Evolutionary conservation across 2,797 vertebrate genomes (phyloP), one percentile per base, ranked within the genome.

Genomic region (Sitta carolinensis): DNA sequence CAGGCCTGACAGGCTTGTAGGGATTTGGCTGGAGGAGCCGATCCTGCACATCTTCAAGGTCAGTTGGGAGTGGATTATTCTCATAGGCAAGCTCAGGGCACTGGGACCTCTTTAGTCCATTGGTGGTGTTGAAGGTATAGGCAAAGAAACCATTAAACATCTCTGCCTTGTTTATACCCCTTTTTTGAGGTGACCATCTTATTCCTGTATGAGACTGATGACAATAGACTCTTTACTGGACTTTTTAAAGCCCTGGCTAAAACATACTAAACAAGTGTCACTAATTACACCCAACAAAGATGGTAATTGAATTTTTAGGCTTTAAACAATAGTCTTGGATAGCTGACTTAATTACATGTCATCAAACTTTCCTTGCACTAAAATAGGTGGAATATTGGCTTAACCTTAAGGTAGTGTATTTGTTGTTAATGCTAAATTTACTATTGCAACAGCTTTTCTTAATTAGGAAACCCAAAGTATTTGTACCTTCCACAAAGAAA

Each of bases 221-320:
- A 7, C 11, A 72, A 9, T 1, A 73, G 16, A 55, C 57, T 43
- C 0, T 79, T 15, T 66, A 43, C 20, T 42, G 4, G 8, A 4
- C 6, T 73, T 91, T 62, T 48, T 43, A 69, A 88, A 87, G 45
- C 25, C 42, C 18, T 52, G 14, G 13, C 8, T 70, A 36, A 47
- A 78, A 52, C 4, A 0, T 32, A 3, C 2, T 0, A 1, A 34
- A 36, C 18, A 36, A 32, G 2, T 32, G 27, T 58, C 59, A 69
- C 26, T 76, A 69, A 36, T 79, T 79, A 51, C 12, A 58, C 4
- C 6, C 27, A 76, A 21, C 21, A 89, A 87, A 72, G 13, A n/a
- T 7, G 58, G 6, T 64, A 77, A 81, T 34, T 48, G 58, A 45
- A 47, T 75, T 87, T 32, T 27, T 1, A 5, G 13, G 19, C 21